Base-by-base conservation (phyloP, 1,140 invertebrate genomes). In the Lutraria rhynchaena region DNA sequence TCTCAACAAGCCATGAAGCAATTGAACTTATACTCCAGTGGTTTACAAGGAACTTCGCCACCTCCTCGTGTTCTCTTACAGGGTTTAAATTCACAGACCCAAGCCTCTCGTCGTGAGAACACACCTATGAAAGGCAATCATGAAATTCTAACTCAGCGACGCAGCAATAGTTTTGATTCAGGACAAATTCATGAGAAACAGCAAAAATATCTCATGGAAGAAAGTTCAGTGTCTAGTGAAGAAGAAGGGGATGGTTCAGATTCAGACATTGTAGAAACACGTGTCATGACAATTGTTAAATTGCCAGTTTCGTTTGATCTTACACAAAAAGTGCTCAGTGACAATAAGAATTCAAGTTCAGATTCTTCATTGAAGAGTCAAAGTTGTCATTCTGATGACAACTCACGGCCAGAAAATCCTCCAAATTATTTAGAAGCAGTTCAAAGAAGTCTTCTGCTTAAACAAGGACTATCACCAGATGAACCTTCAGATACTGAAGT, bases 1-100 rank as follows among this genome's bases (percentile, higher is more conserved):
- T 46, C 67, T 35, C 69, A 65, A 9, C 19, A 51, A 9, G 60
- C 74, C 17, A 63, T 81, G 78, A 81, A 81, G 44, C 58, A 73
- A 57, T 37, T 81, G 31, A 81, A 71, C 51, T 70, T 80, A 5
- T 80, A 80, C 35, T 60, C 55, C 13, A 44, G 17, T 51, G 78
- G 78, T 22, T 41, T 73, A 55, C 78, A 73, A 24, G 78, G 78
- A 22, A 73, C 78, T 5, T 81, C 78, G 17, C 78, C 78, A 17
- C 78, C 78, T 33, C 78, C 78, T 15, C 60, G 78, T 33, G 78
- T 81, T 49, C 55, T 81, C 24, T 57, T 81, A 0, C 78, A 81
- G 22, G 78, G 57, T 60, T 37, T 81, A 17, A 65, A 55, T 33
- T 46, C 33, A 13, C 76, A 80, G 27, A 19, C 63, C 24, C 67